These are phyloP conservation scores for Ceratina japonica DNA, from an alignment of 1,140 invertebrate genomes.

Conservation along the genomic window DNA sequence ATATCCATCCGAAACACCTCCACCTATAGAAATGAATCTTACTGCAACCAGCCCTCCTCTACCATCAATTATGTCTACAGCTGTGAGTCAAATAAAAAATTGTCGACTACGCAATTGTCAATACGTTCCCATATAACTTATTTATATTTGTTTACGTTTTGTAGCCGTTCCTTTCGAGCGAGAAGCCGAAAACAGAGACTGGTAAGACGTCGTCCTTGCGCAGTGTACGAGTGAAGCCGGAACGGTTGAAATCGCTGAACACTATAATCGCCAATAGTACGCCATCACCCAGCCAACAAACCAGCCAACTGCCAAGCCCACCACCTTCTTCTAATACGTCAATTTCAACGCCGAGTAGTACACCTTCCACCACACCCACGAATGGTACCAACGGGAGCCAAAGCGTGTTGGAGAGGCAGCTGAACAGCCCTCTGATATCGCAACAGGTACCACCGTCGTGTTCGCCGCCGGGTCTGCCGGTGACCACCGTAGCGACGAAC, in stretches of 20 bases:
- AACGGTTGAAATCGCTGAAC: conserved; percentile 79
- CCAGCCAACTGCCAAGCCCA: conserved; percentile 70
- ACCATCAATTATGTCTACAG: conserved; percentile 72
- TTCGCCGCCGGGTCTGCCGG: conserved; percentile 68
- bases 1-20: conserved; percentile 62
- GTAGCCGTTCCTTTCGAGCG: conserved; percentile 72
- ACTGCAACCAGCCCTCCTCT: conserved; percentile 66
- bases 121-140: no score
- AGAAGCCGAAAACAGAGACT: conserved; percentile 78
- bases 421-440: conserved; percentile 75
- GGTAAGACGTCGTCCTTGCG: conserved; percentile 81
- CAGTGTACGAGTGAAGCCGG: conserved; percentile 82
- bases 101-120: not conserved
- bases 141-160: not conserved
- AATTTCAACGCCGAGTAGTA: conserved; percentile 69
- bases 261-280: conserved; percentile 74
- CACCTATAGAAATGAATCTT: conserved; percentile 58
- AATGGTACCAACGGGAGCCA: conserved; percentile 59
- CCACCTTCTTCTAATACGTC: conserved; percentile 73
- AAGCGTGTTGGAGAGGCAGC: conserved; percentile 74
- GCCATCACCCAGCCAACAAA: conserved; percentile 56
- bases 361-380: conserved; percentile 71
- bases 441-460: conserved; percentile 72
- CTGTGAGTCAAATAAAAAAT: conserved; percentile 60
- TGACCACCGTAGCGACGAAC: conserved; percentile 72